Evolutionary conservation across 2,797 vertebrate species (phyloP).

Genomic region (Podargus strigoides): DNA sequence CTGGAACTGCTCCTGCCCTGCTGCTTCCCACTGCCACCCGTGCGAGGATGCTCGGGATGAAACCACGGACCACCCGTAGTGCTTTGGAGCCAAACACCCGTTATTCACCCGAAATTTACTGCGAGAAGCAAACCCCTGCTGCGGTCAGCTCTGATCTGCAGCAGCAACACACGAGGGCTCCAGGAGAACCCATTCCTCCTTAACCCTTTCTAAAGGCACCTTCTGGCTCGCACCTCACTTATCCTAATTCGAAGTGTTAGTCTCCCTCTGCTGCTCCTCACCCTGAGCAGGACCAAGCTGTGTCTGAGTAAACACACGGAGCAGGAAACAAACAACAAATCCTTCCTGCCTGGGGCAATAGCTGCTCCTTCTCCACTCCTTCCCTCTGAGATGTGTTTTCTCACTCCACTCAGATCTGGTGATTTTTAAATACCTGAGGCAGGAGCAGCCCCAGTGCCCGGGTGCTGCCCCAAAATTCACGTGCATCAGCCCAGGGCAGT

Average conservation of each 20-base stretch:
- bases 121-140: not conserved
- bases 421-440: not conserved
- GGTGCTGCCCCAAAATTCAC: not conserved
- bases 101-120: not conserved
- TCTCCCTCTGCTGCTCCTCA: not conserved
- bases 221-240: not conserved
- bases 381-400: not conserved
- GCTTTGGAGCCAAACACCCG: rapidly evolving
- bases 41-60: rapidly evolving
- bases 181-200: not conserved
- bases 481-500: not conserved
- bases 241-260: not conserved
- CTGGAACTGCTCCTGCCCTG: not conserved
- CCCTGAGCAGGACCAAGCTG: not conserved
- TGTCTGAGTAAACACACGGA: not conserved
- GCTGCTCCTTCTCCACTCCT: not conserved
- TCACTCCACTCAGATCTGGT: not conserved
- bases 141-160: not conserved
- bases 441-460: not conserved
- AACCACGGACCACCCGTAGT: not conserved
- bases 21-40: not conserved
- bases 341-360: not conserved
- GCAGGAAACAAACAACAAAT: not conserved
- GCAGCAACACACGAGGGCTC: not conserved
- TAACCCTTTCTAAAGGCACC: not conserved